Evolutionary conservation across 2,888 invertebrate species (phyloP).

Genomic region (Xestia sexstrigata): DNA sequence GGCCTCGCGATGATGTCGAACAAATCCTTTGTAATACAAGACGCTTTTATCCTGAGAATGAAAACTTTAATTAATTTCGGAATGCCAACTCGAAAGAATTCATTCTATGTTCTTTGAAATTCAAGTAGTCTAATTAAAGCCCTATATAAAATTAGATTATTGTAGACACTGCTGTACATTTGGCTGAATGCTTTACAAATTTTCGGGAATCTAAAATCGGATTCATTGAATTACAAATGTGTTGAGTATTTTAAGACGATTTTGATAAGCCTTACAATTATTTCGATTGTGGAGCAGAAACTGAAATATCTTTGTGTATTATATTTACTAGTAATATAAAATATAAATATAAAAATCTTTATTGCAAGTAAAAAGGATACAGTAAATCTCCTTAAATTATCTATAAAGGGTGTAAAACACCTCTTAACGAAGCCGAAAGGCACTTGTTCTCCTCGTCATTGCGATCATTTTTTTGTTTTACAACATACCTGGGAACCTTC

Average conservation of each 20-base stretch:
- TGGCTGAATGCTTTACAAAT: constrained; percentile 30
- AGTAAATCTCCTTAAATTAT: too few relatives aligned
- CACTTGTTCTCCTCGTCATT: too few relatives aligned
- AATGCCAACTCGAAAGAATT: constrained; percentile 70
- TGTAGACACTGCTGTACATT: constrained; percentile 29
- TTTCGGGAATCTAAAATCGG: constrained; percentile 8
- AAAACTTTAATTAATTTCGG: constrained; percentile 84
- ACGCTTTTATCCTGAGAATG: constrained; percentile 76
- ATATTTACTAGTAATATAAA: not conserved
- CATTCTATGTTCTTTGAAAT: constrained; percentile 67
- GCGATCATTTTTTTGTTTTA: too few relatives aligned
- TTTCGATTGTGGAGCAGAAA: not conserved
- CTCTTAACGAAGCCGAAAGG: too few relatives aligned
- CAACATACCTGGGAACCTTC: too few relatives aligned
- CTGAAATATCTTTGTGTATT: not conserved
- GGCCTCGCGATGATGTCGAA: constrained; percentile 74
- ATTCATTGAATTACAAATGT: constrained; percentile 5
- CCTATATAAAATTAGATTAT: constrained; percentile 46
- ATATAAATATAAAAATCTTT: too few relatives aligned
- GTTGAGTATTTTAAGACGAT: constrained; percentile 20
- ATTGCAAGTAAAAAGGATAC: too few relatives aligned
- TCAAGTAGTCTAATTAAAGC: constrained; percentile 63
- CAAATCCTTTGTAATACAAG: constrained; percentile 82
- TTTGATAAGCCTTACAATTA: not conserved
- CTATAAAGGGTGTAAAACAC: too few relatives aligned